Evolutionary conservation across 2,113 vertebrate genomes (phyloP).

Genomic region (Pygathrix nemaeus): DNA sequence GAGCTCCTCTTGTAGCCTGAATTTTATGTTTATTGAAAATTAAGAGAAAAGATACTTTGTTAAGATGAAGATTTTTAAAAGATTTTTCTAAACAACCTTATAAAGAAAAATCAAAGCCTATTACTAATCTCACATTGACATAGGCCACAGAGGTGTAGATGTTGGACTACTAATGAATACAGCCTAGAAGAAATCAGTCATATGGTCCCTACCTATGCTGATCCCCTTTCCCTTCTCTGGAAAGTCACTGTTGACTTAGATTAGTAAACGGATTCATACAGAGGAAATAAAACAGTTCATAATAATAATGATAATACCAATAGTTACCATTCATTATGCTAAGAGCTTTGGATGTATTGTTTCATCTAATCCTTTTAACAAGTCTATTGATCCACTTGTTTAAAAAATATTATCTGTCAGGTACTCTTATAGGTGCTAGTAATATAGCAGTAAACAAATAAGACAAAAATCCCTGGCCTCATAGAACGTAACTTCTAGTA

Average conservation of each 20-base stretch:
- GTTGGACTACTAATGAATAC: neutral
- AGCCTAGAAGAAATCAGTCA: constrained; percentile 67
- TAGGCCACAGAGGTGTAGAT: constrained; percentile 58
- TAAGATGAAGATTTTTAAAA: constrained; percentile 47
- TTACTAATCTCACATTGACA: constrained; percentile 58
- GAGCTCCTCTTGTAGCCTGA: neutral
- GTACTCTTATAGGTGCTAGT: neutral
- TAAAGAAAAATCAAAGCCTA: neutral
- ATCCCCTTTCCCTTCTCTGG: constrained; percentile 70
- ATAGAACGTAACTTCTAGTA: neutral
- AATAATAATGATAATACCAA: neutral
- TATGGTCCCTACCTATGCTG: constrained; percentile 63
- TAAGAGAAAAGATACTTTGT: neutral
- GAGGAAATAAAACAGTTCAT: constrained; percentile 8
- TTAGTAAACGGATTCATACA: constrained; percentile 67
- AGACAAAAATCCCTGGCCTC: neutral
- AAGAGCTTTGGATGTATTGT: neutral
- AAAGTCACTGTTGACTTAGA: constrained; percentile 65
- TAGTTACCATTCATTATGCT: neutral
- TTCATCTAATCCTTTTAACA: neutral
- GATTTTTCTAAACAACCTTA: neutral
- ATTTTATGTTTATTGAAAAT: constrained; percentile 23
- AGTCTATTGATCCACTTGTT: neutral
- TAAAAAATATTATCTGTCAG: neutral
- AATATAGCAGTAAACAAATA: too few species aligned